These are phyloP conservation scores for Hypercompe scribonia DNA, from an alignment of 2,888 invertebrate species.

Conservation along the genomic window DNA sequence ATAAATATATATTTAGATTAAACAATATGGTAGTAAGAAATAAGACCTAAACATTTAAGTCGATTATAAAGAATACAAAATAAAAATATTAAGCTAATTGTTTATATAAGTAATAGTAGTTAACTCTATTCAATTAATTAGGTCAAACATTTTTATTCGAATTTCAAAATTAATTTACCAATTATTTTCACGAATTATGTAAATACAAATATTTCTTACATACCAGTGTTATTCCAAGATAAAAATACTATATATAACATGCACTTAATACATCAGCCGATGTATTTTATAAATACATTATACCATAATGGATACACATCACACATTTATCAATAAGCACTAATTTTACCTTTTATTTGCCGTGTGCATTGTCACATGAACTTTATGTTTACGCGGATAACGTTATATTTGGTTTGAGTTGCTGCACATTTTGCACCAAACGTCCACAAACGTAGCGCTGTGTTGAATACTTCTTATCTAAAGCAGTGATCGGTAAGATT, in stretches of 20 bases:
- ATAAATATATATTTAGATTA: neutral
- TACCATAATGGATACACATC: slow-evolving; percentile 33
- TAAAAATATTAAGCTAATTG: neutral
- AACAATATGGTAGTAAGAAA: neutral
- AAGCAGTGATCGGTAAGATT: slow-evolving; percentile 38
- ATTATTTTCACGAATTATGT: too few relatives aligned
- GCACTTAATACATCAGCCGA: neutral
- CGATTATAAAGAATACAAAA: neutral
- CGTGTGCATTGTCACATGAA: slow-evolving; percentile 25
- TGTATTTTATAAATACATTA: neutral
- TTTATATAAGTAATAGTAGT: neutral
- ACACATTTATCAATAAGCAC: slow-evolving; percentile 27
- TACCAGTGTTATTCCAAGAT: neutral
- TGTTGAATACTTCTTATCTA: slow-evolving; percentile 41
- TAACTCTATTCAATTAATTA: neutral
- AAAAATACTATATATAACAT: neutral
- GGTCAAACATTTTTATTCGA: neutral
- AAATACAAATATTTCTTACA: neutral
- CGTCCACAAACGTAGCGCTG: slow-evolving; percentile 23
- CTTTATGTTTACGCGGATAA: slow-evolving; percentile 24
- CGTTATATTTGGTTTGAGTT: slow-evolving; percentile 19
- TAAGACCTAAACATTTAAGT: neutral
- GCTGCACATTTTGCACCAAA: slow-evolving; percentile 28
- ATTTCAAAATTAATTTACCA: neutral
- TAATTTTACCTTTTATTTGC: slow-evolving; percentile 48